Evolutionary conservation across 2,888 invertebrate species (phyloP).

Genomic region (Iselma pallidipennis): DNA sequence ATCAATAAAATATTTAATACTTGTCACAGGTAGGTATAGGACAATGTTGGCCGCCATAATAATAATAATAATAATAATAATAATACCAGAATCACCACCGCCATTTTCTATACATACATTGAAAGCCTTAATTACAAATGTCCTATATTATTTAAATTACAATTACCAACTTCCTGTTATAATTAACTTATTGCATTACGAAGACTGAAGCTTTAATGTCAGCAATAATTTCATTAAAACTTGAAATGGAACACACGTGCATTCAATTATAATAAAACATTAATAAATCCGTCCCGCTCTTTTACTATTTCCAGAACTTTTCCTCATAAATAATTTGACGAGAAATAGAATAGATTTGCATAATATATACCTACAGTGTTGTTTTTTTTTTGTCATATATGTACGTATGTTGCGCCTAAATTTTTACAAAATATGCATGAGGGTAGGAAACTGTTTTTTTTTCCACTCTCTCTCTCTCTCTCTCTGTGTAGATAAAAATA

Average conservation of each 20-base stretch:
- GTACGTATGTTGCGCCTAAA: too few relatives aligned
- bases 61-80: too few relatives aligned
- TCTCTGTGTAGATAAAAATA: too few relatives aligned
- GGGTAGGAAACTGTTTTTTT: too few relatives aligned
- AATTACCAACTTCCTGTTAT: conserved; percentile 54
- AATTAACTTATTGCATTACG: conserved; percentile 55
- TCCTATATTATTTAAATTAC: conserved; percentile 56
- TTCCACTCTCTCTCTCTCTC: too few relatives aligned
- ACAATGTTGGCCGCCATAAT: too few relatives aligned
- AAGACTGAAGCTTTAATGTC: conserved; percentile 53
- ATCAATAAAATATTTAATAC: conserved; percentile 43
- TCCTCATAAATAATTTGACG: background rate
- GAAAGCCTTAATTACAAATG: conserved; percentile 53
- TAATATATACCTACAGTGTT: background rate
- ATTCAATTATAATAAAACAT: conserved; percentile 54
- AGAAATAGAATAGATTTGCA: background rate
- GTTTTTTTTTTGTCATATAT: too few relatives aligned
- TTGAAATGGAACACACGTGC: conserved; percentile 53
- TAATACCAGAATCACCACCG: conserved; percentile 29
- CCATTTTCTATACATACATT: conserved; percentile 47
- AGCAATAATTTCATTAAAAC: conserved; percentile 55
- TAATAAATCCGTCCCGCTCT: conserved; percentile 44
- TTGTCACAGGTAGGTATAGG: conserved; percentile 19
- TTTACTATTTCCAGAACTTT: conserved; percentile 40
- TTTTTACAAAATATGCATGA: too few relatives aligned